Evolutionary conservation across 1,140 invertebrate species (phyloP), one percentile per base, ranked within the genome.

Genomic region (Anthonomus grandis): DNA sequence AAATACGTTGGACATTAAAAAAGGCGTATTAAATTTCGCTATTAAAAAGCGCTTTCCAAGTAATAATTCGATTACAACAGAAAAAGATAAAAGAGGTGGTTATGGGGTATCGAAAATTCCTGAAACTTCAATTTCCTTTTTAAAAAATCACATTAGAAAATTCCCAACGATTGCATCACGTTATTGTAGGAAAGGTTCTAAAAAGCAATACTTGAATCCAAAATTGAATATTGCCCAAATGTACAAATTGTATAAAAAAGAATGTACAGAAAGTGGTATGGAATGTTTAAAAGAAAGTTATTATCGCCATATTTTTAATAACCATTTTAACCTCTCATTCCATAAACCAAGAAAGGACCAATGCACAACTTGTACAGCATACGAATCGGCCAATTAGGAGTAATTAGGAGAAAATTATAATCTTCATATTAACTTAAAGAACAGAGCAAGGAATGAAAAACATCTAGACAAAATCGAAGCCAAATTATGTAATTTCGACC

Each of bases 31-130:
- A 4, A 12, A 39, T 39, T 39, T 39, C 15, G 37, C 37, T 39
- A 39, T 39, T 39, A 39, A 39, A 39, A 39, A 39, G 37, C 37
- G 37, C n/a, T 2, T 39, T 39, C 2, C 37, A 39, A 39, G n/a
- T 39, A 39, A 13, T 39, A 39, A 39, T 39, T 31, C 27, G 27
- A 31, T 31, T 31, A 39, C 37, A 4, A 39, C 37, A 39, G 37
- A 39, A 39, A 39, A 39, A 39, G 37, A 39, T 39, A n/a, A n/a
- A n/a, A n/a, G n/a, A n/a, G n/a, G n/a, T n/a, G n/a, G n/a, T n/a
- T n/a, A n/a, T n/a, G n/a, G 37, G 2, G 8, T 13, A 2, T 39
- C 37, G 19, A 39, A 39, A 39, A 39, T 39, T 4, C 1, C 37
- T 2, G 37, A 39, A 39, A 18, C 2, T 4, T 2, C 37, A 39